Conservation (phyloP, 2,888 invertebrate species). For the Netelia virgata region DNA sequence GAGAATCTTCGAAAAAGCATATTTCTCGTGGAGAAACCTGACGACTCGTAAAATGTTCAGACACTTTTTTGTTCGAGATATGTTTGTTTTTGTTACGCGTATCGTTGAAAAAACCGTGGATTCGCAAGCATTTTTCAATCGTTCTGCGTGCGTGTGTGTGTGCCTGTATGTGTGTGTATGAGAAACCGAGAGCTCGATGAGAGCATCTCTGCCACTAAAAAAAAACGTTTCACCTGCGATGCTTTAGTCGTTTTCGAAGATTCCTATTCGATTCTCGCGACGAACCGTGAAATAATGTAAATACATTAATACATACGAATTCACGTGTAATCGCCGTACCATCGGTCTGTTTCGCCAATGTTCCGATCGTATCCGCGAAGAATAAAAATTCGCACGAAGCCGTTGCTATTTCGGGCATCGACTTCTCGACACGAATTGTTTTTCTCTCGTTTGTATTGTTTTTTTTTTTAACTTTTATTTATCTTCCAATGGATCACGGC, state of each 20-base stretch:
- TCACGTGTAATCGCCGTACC: constrained; percentile 25
- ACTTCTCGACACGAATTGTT: constrained; percentile 22
- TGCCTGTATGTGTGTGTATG: neutral
- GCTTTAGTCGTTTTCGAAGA: constrained; percentile 47
- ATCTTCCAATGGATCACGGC: neutral
- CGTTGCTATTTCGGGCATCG: constrained; percentile 34
- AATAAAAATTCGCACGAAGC: constrained; percentile 7
- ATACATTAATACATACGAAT: constrained; percentile 49
- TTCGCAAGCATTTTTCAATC: constrained; percentile 39
- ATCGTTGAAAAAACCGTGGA: neutral
- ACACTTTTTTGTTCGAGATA: neutral
- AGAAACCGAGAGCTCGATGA: constrained; percentile 27
- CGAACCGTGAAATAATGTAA: constrained; percentile 55
- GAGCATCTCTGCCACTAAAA: neutral
- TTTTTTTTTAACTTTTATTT: neutral
- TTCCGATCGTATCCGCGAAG: constrained; percentile 22
- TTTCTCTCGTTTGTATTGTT: neutral
- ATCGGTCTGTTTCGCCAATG: constrained; percentile 20
- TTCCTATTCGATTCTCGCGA: constrained; percentile 3
- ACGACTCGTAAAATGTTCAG: constrained; percentile 2
- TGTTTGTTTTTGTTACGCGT: constrained; percentile 5
- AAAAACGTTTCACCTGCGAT: constrained; percentile 20
- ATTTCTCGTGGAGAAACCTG: neutral
- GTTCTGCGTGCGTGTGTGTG: constrained; percentile 5
- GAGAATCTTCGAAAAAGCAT: constrained; percentile 2